Percentiles rank a stretch among this genome's conserved stretches.
Evolutionary conservation across 2,113 vertebrate species (phyloP).

Genomic region (Telmatochromis sp.): DNA sequence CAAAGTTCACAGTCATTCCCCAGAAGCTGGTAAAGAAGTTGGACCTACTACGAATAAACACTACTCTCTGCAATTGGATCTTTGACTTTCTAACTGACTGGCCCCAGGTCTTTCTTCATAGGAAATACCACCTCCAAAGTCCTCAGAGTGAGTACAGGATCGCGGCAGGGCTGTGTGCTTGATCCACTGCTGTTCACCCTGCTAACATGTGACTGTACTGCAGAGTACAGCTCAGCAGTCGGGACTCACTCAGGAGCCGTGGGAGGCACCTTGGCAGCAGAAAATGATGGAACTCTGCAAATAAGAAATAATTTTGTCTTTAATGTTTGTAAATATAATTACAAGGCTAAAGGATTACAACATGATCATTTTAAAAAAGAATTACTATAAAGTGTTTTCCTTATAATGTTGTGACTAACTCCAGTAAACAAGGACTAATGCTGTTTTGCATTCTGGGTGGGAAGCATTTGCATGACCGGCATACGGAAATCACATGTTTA

Average conservation of each 20-base stretch:
- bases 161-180: background rate
- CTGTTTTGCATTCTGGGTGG: background rate
- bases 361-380: background rate
- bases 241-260: background rate
- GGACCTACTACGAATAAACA: background rate
- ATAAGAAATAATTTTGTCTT: background rate
- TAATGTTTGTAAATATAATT: background rate
- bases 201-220: background rate
- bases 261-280: accelerated
- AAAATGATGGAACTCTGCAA: background rate
- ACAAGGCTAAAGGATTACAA: background rate
- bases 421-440: background rate
- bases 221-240: background rate
- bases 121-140: background rate
- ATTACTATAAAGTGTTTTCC: background rate
- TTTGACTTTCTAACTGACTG: background rate
- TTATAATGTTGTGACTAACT: accelerated
- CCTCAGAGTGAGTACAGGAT: background rate
- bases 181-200: background rate
- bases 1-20: background rate
- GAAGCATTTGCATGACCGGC: background rate
- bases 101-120: background rate
- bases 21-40: background rate
- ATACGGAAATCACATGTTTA: background rate
- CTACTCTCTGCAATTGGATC: background rate